Evolutionary conservation across 1,140 invertebrate genomes (phyloP), one percentile per base, ranked within the genome.

Genomic region (Temnothorax curvispinosus): DNA sequence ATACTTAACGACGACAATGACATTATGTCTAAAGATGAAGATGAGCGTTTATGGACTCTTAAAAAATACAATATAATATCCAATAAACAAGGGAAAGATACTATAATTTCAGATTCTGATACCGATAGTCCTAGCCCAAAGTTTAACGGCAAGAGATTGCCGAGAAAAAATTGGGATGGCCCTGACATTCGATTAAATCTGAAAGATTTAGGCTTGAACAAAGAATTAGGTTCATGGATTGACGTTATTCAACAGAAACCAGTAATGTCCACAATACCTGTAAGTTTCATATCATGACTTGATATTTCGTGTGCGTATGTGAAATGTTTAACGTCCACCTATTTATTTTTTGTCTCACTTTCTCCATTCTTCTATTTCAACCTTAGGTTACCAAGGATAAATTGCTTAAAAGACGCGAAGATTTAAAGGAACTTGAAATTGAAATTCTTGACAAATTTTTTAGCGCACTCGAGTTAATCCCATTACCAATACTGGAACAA

Each of bases 391-490:
- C 86, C 18, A 92, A 91, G 60, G 74, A 92, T 35, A 86, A 93
- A 35, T 81, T 95, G 21, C 56, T 89, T 65, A 64, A 90, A 7
- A 89, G 92, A 50, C 89, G 71, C 21, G 52, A 87, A 15, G 41
- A 87, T 58, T 77, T 95, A 0, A 91, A 92, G n/a, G 88, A 91
- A 81, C 81, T 95, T 2, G 91, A 94, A 81, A 90, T 92, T 9
- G 91, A 95, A 80, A 87, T 94, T 52, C 76, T 92, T 5, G 93
- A 94, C 32, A 94, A 94, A 80, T 93, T 93, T 85, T 90, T 80
- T 9, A 67, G 21, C 2, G 91, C 92, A 0, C 78, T 95, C 1
- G 90, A 89, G 18, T 90, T 89, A 60, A 94, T 95, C 95, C 94
- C 38, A 18, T 94, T 3, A 65, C 87, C 21, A n/a, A 82, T 95